phyloP scores from a whole-genome alignment of 2,888 invertebrate genomes.

The Hemithea aestivaria region DNA sequence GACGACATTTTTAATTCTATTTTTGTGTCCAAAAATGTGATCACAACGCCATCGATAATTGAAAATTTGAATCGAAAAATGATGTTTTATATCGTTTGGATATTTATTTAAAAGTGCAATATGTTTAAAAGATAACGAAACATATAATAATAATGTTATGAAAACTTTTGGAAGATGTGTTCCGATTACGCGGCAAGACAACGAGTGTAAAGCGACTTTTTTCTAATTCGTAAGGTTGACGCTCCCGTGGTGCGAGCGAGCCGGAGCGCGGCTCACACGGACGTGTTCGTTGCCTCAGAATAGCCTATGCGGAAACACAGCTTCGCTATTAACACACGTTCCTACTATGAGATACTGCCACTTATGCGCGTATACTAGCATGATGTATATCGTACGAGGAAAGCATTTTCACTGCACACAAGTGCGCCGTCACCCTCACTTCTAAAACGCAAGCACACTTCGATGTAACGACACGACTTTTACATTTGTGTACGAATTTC shows the following conservation, averaged over 20 bases:
- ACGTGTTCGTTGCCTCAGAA: slow-evolving; percentile 65
- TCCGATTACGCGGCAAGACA: slow-evolving; percentile 38
- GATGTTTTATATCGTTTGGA: background rate
- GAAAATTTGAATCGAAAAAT: background rate
- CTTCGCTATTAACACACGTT: slow-evolving; percentile 75
- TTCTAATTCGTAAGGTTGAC: slow-evolving; percentile 77
- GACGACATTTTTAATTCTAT: slow-evolving; percentile 25
- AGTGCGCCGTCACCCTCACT: slow-evolving; percentile 19
- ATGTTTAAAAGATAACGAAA: too few relatives aligned
- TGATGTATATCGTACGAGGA: slow-evolving; percentile 47
- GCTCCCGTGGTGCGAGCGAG: slow-evolving; percentile 64
- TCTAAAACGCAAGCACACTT: slow-evolving; percentile 36
- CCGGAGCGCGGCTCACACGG: slow-evolving; percentile 55
- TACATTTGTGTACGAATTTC: slow-evolving; percentile 59
- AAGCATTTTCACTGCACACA: slow-evolving; percentile 64
- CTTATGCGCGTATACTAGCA: slow-evolving; percentile 54
- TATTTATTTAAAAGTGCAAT: too few relatives aligned
- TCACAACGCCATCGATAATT: background rate
- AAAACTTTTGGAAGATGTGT: slow-evolving; percentile 32
- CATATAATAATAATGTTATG: slow-evolving; percentile 7
- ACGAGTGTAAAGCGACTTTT: slow-evolving; percentile 62
- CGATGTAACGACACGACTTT: slow-evolving; percentile 45
- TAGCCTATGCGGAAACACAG: slow-evolving; percentile 76
- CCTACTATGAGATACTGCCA: slow-evolving; percentile 74
- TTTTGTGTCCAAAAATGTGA: slow-evolving; percentile 7